Conservation (phyloP, 2,797 vertebrate genomes). For the Typhlichthys subterraneus region DNA sequence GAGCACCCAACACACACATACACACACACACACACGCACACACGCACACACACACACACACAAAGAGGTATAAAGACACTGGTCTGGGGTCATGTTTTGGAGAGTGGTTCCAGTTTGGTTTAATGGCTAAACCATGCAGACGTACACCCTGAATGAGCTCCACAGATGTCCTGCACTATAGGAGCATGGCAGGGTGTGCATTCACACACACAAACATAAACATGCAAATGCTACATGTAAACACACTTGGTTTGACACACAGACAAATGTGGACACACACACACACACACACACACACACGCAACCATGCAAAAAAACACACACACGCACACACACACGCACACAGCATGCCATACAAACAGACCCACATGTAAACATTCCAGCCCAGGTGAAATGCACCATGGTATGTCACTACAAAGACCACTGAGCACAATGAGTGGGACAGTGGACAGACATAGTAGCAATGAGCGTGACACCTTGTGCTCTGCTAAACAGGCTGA, state of each 20-base stretch:
- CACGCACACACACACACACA: conserved; percentile 54
- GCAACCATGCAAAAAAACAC: conserved; percentile 21
- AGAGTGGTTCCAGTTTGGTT: conserved; percentile 57
- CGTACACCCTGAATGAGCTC: conserved; percentile 63
- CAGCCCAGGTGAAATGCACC: conserved; percentile 53
- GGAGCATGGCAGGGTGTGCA: conserved; percentile 18
- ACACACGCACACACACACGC: conserved; percentile 25
- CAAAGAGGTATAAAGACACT: conserved; percentile 42
- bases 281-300: conserved; percentile 10
- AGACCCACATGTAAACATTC: conserved; percentile 23
- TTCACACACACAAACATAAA: conserved; percentile 15
- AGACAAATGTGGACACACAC: conserved; percentile 1
- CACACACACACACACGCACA: conserved; percentile 65
- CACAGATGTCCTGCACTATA: conserved; percentile 33
- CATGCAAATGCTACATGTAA: too few species aligned
- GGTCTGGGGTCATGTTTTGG: conserved; percentile 51
- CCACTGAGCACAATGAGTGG: conserved; percentile 86
- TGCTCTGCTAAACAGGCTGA: conserved; percentile 53
- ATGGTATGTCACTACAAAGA: conserved; percentile 74
- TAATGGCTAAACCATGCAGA: conserved; percentile 70
- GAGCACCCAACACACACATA: conserved; percentile 55
- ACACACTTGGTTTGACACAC: background rate
- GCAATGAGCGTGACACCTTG: conserved; percentile 67
- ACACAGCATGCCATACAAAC: conserved; percentile 32
- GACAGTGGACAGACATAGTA: conserved; percentile 69